These are phyloP conservation scores for Eupristina koningsbergeri DNA, from an alignment of 1,140 invertebrate genomes.

Conservation along the genomic window DNA sequence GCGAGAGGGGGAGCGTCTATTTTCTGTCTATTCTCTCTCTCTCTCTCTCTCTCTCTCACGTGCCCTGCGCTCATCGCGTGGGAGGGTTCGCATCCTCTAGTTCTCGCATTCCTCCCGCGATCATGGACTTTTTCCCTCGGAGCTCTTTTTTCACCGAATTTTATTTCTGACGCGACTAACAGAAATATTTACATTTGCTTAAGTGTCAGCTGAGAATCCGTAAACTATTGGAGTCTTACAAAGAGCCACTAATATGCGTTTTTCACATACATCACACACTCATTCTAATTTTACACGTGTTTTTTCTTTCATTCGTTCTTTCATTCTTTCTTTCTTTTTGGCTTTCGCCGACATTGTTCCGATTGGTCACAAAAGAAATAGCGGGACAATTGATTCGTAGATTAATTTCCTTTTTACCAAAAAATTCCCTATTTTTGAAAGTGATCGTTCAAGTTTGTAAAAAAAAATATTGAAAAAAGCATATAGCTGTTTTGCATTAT, in stretches of 20 bases:
- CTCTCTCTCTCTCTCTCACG: no score
- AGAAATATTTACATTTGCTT: slow-evolving; percentile 4
- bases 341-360: no score
- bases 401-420: no score
- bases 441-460: no score
- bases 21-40: slow-evolving; percentile 28
- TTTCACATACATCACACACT: neutral
- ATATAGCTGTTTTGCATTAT: no score
- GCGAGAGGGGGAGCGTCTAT: slow-evolving; percentile 17
- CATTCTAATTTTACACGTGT: neutral
- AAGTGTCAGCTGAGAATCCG: neutral
- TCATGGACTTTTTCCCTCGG: slow-evolving; percentile 41
- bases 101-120: slow-evolving; percentile 59
- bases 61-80: slow-evolving; percentile 61
- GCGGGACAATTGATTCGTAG: no score
- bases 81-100: slow-evolving; percentile 60
- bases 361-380: no score
- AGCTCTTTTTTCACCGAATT: slow-evolving; percentile 2
- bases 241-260: neutral
- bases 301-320: no score
- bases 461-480: no score
- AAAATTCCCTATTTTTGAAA: no score
- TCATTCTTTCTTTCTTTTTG: no score
- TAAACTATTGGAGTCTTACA: neutral
- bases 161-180: neutral